phyloP scores from a whole-genome alignment of 2,113 vertebrate species.

The Pyrgilauda ruficollis region DNA sequence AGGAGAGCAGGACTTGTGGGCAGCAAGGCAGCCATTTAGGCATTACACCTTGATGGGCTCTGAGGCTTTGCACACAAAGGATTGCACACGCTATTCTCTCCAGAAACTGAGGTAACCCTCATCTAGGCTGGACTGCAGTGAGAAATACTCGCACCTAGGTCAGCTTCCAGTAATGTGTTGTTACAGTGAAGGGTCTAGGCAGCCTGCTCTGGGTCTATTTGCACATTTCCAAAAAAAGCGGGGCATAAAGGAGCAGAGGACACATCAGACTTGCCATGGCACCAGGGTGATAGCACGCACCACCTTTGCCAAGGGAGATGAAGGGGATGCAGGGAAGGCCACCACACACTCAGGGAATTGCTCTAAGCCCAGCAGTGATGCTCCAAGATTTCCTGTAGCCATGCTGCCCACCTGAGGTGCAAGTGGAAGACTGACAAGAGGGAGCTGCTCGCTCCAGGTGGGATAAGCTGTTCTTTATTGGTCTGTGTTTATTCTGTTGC shows the following conservation, averaged over 20 bases:
- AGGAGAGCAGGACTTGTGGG: not conserved
- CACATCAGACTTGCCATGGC: not conserved
- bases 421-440: not conserved
- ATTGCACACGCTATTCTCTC: not conserved
- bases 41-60: not conserved
- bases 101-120: not conserved
- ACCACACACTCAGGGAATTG: rapidly evolving
- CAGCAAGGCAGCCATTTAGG: not conserved
- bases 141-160: rapidly evolving
- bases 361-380: not conserved
- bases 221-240: not conserved
- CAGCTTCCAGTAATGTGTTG: not conserved
- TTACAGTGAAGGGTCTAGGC: not conserved
- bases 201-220: not conserved
- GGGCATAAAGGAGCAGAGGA: not conserved
- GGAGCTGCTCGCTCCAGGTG: rapidly evolving
- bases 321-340: not conserved
- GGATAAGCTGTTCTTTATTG: not conserved
- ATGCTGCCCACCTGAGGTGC: not conserved
- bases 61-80: not conserved
- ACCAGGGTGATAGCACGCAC: not conserved
- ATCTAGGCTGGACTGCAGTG: not conserved
- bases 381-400: not conserved
- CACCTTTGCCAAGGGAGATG: not conserved
- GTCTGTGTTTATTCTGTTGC: not conserved